Percentiles rank a stretch among this genome's conserved stretches.
These are phyloP conservation scores for Prosapia bicincta DNA, from an alignment of 2,888 invertebrate genomes.

Conservation along the genomic window DNA sequence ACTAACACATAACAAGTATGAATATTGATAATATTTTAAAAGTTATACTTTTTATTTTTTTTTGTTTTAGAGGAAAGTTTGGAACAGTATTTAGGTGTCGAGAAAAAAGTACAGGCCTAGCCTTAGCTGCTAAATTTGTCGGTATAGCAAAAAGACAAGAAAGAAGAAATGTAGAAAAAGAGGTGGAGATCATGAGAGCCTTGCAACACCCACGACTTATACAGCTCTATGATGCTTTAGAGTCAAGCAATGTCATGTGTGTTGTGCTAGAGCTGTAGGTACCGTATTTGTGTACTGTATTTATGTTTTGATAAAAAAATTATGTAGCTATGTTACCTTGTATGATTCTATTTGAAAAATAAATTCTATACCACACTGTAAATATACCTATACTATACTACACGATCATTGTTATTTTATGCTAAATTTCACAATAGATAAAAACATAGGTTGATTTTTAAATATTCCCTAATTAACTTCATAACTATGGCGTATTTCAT, in stretches of 20 bases:
- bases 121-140: slow-evolving; percentile 92
- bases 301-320: too few relatives aligned
- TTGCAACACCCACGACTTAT: slow-evolving; percentile 94
- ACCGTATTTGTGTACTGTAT: slow-evolving; percentile 21
- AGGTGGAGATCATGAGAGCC: slow-evolving; percentile 94
- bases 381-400: too few relatives aligned
- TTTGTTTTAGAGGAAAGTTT: slow-evolving; percentile 83
- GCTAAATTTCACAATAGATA: too few relatives aligned
- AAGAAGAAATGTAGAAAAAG: slow-evolving; percentile 86
- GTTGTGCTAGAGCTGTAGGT: slow-evolving; percentile 97
- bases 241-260: slow-evolving; percentile 90
- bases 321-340: too few relatives aligned
- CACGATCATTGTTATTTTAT: too few relatives aligned
- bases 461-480: too few relatives aligned
- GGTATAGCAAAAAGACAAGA: slow-evolving; percentile 82
- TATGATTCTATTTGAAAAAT: too few relatives aligned
- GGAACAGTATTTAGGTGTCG: slow-evolving; percentile 92
- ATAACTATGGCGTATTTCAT: too few relatives aligned
- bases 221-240: slow-evolving; percentile 96
- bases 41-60: slow-evolving; percentile 15
- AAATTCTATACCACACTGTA: too few relatives aligned
- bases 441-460: too few relatives aligned
- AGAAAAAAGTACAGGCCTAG: slow-evolving; percentile 75
- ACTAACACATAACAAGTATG: too few relatives aligned
- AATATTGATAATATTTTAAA: too few relatives aligned